Evolutionary conservation across 2,113 vertebrate genomes (phyloP).

Genomic region (Solenodon paradoxus): DNA sequence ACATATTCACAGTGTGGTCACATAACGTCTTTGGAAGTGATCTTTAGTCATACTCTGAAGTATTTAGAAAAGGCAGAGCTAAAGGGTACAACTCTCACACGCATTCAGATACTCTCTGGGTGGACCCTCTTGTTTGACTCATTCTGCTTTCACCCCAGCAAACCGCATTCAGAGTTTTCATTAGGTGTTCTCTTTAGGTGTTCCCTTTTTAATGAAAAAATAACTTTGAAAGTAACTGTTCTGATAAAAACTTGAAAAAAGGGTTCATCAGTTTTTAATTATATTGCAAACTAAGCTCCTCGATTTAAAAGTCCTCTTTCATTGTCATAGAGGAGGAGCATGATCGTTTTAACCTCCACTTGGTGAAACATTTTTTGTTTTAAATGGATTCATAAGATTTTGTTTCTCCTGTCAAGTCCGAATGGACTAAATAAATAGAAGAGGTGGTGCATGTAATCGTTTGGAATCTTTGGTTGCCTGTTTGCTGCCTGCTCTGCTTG

Average conservation of each 20-base stretch:
- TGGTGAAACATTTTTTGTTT: background rate
- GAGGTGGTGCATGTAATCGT: conserved; percentile 54
- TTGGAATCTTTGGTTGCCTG: conserved; percentile 45
- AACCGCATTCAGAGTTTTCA: background rate
- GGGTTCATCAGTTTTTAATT: conserved; percentile 30
- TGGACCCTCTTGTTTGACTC: background rate
- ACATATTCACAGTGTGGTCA: background rate
- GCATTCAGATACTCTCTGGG: conserved; percentile 1
- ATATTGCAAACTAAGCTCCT: background rate
- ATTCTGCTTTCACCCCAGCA: background rate
- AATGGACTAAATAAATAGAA: conserved; percentile 32
- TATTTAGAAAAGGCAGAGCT: background rate
- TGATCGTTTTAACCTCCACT: background rate
- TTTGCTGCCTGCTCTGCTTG: conserved; percentile 62
- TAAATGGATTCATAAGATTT: conserved; percentile 8
- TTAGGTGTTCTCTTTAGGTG: background rate
- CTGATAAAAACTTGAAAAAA: conserved; percentile 3
- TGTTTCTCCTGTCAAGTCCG: background rate
- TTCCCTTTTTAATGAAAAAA: background rate
- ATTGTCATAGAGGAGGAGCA: background rate
- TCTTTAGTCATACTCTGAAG: conserved; percentile 13
- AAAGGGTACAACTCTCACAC: background rate
- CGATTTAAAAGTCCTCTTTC: conserved; percentile 22
- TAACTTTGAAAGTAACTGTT: conserved; percentile 31
- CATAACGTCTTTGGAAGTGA: background rate